Conservation (phyloP, 2,797 vertebrate species). For the Gymnothorax reevesii region DNA sequence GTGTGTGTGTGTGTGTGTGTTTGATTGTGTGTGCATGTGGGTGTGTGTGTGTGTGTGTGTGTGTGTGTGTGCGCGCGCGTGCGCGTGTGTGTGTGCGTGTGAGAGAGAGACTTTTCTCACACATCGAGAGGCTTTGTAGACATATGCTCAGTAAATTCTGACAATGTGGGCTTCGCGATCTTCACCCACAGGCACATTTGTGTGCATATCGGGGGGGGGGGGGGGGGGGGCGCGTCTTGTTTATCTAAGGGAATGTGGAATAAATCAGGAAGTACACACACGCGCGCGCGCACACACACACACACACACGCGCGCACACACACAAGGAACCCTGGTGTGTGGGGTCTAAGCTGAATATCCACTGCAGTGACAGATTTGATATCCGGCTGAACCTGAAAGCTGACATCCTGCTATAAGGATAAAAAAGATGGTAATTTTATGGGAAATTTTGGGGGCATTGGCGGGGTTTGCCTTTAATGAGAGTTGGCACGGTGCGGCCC, state of each 20-base stretch:
- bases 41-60: no score
- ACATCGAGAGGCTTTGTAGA: neutral
- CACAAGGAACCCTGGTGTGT: conserved; percentile 59
- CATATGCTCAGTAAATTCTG: conserved; percentile 34
- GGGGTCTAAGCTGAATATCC: conserved; percentile 72
- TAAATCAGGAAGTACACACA: conserved; percentile 63
- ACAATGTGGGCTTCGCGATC: conserved; percentile 55
- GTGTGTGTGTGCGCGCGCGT: no score
- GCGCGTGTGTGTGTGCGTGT: neutral
- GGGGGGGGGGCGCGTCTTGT: conserved; percentile 34
- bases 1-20: no score
- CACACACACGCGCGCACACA: neutral
- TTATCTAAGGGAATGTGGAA: conserved; percentile 59
- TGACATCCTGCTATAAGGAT: conserved; percentile 76
- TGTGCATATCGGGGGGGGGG: neutral
- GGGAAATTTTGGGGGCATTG: conserved; percentile 84
- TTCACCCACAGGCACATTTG: conserved; percentile 62
- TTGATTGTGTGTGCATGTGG: no score
- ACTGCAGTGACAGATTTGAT: conserved; percentile 73
- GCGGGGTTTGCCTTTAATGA: conserved; percentile 81
- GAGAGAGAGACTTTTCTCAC: conserved; percentile 10
- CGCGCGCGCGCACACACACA: no score
- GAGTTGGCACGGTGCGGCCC: conserved; percentile 78
- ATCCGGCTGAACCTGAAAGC: conserved; percentile 74
- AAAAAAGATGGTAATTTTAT: conserved; percentile 85